Conservation (phyloP, 2,113 vertebrate genomes). For the Protomyctophum bolini region DNA sequence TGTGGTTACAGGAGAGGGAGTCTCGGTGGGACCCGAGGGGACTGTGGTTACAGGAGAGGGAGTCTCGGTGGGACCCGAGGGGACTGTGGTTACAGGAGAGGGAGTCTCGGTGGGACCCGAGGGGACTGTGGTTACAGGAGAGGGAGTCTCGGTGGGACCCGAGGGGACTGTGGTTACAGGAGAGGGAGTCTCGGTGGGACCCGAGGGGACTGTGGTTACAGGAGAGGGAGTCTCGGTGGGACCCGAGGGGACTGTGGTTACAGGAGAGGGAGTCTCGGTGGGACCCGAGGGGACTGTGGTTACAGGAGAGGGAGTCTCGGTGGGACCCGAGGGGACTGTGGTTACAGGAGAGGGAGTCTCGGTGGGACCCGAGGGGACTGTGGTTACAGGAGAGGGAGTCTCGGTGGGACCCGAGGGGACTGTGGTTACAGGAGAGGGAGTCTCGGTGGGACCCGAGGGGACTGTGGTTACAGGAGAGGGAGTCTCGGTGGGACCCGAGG, state of each 20-base stretch:
- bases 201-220: slow-evolving; percentile 40
- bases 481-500: slow-evolving; percentile 39
- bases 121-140: slow-evolving; percentile 26
- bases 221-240: slow-evolving; percentile 41
- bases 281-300: no score
- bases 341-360: slow-evolving; percentile 50
- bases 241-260: no score
- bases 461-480: slow-evolving; percentile 41
- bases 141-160: slow-evolving; percentile 41
- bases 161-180: slow-evolving; percentile 20
- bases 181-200: slow-evolving; percentile 42
- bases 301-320: slow-evolving; percentile 44
- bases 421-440: slow-evolving; percentile 46
- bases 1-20: no score
- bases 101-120: slow-evolving; percentile 36
- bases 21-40: slow-evolving; percentile 34
- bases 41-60: no score
- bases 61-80: slow-evolving; percentile 34
- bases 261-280: slow-evolving; percentile 42
- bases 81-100: no score
- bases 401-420: no score
- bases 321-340: no score
- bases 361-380: no score
- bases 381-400: slow-evolving; percentile 51
- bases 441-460: no score